A percentile compares a stretch with the other conserved stretches of the same genome.
These are phyloP conservation scores for Spisula subtruncata DNA, from an alignment of 2,888 invertebrate species.

Conservation along the genomic window DNA sequence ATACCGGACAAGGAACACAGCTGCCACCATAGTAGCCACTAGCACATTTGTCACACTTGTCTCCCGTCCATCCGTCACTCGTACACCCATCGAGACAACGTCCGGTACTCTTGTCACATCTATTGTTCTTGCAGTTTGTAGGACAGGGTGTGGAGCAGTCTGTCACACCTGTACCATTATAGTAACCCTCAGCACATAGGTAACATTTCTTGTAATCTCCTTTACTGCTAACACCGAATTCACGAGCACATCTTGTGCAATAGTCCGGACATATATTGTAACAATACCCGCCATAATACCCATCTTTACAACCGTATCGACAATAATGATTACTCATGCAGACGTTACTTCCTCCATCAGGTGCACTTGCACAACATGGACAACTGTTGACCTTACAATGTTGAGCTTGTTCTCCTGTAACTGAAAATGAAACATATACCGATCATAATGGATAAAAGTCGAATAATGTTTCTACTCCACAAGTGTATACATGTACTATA, in stretches of 20 bases:
- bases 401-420: too few relatives aligned
- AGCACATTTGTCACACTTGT: neutral
- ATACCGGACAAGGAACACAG: neutral
- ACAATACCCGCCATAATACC: neutral
- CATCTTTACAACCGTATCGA: too few relatives aligned
- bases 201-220: neutral
- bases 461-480: too few relatives aligned
- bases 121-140: neutral
- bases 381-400: too few relatives aligned
- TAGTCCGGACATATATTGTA: neutral
- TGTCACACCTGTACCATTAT: neutral
- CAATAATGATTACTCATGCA: too few relatives aligned
- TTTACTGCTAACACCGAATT: neutral
- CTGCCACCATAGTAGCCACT: neutral
- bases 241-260: neutral
- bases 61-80: neutral
- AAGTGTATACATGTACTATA: too few relatives aligned
- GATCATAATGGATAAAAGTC: too few relatives aligned
- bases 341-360: too few relatives aligned
- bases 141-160: constrained; percentile 2
- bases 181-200: neutral
- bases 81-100: neutral
- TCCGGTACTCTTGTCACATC: neutral
- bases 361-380: too few relatives aligned
- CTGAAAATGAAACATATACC: too few relatives aligned